Percentiles rank a stretch among this genome's conserved stretches.
These are phyloP conservation scores for Sorex araneus DNA, from an alignment of 2,113 vertebrate species.

Conservation along the genomic window DNA sequence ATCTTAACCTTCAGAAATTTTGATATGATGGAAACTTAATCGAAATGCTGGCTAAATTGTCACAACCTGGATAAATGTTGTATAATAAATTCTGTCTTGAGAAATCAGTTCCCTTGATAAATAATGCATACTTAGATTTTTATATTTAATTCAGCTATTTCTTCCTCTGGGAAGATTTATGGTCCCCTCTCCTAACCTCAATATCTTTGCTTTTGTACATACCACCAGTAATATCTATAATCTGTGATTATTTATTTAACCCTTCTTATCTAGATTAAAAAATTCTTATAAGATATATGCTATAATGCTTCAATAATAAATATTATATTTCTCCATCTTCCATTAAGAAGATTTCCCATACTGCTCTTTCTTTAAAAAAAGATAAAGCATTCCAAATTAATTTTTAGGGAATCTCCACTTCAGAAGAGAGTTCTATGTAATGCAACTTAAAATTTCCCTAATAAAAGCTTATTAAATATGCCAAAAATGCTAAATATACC, in stretches of 20 bases:
- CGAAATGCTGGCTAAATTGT: not conserved
- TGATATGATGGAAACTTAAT: not conserved
- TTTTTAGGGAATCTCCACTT: slow-evolving; percentile 3
- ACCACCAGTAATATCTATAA: no score
- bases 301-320: no score
- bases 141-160: not conserved
- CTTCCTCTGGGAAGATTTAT: not conserved
- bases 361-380: not conserved
- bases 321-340: slow-evolving; percentile 16
- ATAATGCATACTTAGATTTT: not conserved
- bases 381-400: not conserved
- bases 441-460: not conserved
- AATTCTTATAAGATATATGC: no score
- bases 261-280: no score
- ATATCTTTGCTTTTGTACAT: no score
- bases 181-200: no score
- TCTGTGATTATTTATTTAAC: no score
- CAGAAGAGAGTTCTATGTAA: slow-evolving; percentile 28
- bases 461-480: not conserved
- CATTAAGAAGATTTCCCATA: not conserved
- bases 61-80: not conserved
- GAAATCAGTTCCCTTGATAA: not conserved
- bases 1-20: not conserved
- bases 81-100: not conserved
- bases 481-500: not conserved